These are phyloP conservation scores for Serripes groenlandicus DNA, from an alignment of 2,888 invertebrate genomes.

Conservation along the genomic window DNA sequence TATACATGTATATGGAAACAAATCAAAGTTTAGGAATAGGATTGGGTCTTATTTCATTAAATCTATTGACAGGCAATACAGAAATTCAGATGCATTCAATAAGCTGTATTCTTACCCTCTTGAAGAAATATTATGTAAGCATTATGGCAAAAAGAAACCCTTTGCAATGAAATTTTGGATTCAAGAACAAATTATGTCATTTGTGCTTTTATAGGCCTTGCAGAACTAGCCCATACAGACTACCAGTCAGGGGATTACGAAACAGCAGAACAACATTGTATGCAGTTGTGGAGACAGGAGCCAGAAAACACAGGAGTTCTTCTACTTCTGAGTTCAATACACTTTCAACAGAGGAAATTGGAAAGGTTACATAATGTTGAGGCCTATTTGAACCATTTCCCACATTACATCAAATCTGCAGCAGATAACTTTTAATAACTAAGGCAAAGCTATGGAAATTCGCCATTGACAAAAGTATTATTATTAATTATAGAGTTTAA, in stretches of 20 bases:
- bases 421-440: too few relatives aligned
- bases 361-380: too few relatives aligned
- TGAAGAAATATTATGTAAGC: neutral
- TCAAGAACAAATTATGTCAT: neutral
- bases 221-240: constrained; percentile 98
- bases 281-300: constrained; percentile 99
- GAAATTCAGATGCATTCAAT: too few relatives aligned
- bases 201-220: constrained; percentile 89
- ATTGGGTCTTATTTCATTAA: too few relatives aligned
- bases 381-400: too few relatives aligned
- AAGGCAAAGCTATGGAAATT: too few relatives aligned
- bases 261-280: constrained; percentile 98
- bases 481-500: too few relatives aligned
- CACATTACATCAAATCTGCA: too few relatives aligned
- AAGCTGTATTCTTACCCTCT: neutral
- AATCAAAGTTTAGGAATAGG: too few relatives aligned
- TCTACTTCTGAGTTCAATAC: constrained; percentile 97
- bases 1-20: too few relatives aligned
- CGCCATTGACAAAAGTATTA: too few relatives aligned
- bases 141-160: neutral
- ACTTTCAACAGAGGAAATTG: constrained; percentile 98
- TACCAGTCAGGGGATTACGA: constrained; percentile 99
- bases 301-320: constrained; percentile 98
- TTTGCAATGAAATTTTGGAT: neutral
- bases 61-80: too few relatives aligned